Percentiles rank a stretch among this genome's conserved stretches.
These are phyloP conservation scores for Heteronetta atricapilla DNA, from an alignment of 2,113 vertebrate species.

Conservation along the genomic window DNA sequence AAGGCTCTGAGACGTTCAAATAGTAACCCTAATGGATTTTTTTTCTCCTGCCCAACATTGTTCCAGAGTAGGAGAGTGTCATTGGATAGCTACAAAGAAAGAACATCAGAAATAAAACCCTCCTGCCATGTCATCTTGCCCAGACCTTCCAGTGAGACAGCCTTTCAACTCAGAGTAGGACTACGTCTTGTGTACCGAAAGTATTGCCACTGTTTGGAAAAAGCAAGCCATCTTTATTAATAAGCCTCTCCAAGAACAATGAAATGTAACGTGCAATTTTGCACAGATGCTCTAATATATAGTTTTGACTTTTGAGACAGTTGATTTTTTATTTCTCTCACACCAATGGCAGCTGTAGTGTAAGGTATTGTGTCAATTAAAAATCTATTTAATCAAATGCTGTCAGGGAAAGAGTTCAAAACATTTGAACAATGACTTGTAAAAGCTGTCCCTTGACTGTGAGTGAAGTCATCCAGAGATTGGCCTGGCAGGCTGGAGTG, in stretches of 20 bases:
- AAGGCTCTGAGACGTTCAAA: slow-evolving; percentile 38
- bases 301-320: neutral
- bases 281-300: neutral
- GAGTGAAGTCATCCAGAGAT: neutral
- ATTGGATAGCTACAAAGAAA: neutral
- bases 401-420: neutral
- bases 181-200: neutral
- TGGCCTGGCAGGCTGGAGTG: neutral
- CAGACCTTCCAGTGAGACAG: neutral
- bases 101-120: neutral
- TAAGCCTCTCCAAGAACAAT: neutral
- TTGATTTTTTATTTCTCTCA: neutral
- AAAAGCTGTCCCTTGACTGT: neutral
- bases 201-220: neutral
- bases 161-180: neutral
- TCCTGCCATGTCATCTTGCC: neutral
- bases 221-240: neutral
- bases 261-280: neutral
- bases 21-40: neutral
- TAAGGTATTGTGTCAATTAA: neutral
- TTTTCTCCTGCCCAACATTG: neutral
- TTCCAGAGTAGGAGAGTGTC: neutral
- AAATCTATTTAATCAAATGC: neutral
- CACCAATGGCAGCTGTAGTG: neutral
- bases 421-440: neutral